phyloP scores from a whole-genome alignment of 2,113 vertebrate genomes.

The Asarcornis scutulata region DNA sequence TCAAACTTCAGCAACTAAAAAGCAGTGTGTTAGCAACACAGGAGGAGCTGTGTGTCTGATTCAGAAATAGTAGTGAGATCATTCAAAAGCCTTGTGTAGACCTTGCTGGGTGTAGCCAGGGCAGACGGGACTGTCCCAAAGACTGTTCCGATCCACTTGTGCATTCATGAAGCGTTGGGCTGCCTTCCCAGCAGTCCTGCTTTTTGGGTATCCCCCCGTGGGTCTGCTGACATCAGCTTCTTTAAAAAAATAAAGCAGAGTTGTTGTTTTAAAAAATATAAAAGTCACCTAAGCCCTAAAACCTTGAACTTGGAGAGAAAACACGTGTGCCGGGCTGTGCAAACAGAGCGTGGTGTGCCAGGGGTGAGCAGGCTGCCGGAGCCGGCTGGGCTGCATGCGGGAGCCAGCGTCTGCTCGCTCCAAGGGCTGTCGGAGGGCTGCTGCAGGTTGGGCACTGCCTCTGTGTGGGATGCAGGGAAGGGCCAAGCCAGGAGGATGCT shows the following conservation, averaged over 20 bases:
- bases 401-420: not conserved
- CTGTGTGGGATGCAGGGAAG: fast-evolving
- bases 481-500: not conserved
- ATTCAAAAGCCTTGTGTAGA: not conserved
- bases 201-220: not conserved
- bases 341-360: not conserved
- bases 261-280: not conserved
- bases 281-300: not conserved
- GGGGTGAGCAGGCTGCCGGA: not conserved
- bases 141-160: fast-evolving
- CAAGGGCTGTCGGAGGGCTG: too few relatives aligned
- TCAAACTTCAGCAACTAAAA: not conserved
- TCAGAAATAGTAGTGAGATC: not conserved
- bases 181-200: not conserved
- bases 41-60: not conserved
- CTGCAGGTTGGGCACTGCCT: not conserved
- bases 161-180: not conserved
- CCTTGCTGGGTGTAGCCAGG: not conserved
- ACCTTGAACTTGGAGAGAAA: conserved; percentile 8
- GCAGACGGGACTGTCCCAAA: not conserved
- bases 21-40: not conserved
- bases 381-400: not conserved
- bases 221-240: not conserved
- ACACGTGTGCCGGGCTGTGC: not conserved
- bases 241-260: not conserved